These are phyloP conservation scores for Scaptomyza parva DNA, from an alignment of 2,888 invertebrate species.

Conservation along the genomic window DNA sequence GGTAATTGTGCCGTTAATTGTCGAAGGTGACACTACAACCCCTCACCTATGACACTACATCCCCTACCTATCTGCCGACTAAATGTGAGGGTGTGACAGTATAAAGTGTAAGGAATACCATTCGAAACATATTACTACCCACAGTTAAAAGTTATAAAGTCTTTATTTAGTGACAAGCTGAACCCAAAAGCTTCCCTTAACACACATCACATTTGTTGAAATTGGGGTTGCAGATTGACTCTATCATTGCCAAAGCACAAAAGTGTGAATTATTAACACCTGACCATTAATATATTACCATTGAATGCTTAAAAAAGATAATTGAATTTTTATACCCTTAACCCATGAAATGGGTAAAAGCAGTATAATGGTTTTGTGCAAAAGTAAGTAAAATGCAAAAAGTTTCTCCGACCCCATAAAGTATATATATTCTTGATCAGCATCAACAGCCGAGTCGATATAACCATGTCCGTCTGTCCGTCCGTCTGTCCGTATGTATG, in stretches of 20 bases:
- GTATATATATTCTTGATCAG: too few relatives aligned
- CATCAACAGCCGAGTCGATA: too few relatives aligned
- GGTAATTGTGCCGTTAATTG: slow-evolving; percentile 78
- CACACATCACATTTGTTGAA: not conserved
- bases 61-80: slow-evolving; percentile 1
- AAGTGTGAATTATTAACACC: not conserved
- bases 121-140: slow-evolving; percentile 4
- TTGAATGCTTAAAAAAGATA: too few relatives aligned
- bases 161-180: not conserved
- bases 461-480: too few relatives aligned
- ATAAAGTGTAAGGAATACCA: not conserved
- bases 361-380: too few relatives aligned
- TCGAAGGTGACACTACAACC: slow-evolving; percentile 61
- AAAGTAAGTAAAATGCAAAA: too few relatives aligned
- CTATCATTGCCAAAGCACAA: not conserved
- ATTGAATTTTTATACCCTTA: too few relatives aligned
- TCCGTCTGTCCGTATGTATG: too few relatives aligned
- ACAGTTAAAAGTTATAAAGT: slow-evolving; percentile 1
- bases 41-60: slow-evolving; percentile 40
- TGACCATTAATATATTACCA: not conserved
- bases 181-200: slow-evolving; percentile 1
- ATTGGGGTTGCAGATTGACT: slow-evolving; percentile 2
- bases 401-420: too few relatives aligned
- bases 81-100: slow-evolving; percentile 29
- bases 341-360: too few relatives aligned